Base-by-base conservation (phyloP, 2,113 vertebrate species). In the Myiagra hebetior region DNA sequence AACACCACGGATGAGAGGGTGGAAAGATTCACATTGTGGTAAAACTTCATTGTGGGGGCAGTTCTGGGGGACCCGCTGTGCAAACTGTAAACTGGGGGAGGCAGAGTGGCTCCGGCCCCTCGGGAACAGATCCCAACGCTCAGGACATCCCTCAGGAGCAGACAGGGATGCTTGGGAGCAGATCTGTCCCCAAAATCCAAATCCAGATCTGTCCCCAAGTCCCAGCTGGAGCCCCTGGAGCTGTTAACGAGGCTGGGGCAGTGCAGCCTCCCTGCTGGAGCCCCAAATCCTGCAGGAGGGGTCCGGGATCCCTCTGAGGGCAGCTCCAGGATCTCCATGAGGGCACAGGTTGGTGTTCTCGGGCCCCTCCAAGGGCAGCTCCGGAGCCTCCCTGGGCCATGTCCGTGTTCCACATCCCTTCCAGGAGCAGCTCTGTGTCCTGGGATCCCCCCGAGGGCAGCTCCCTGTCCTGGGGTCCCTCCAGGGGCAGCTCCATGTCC, bases 401-500 rank as follows among this genome's bases (percentile, higher is more conserved):
- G 2, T 55, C 39, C 4, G 0, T 16, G 16, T 20, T 3, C 57
- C 6, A 2, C 0, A 21, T 18, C 27, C 47, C n/a, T 28, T 14
- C 52, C 16, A 3, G 8, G 28, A 49, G 37, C 46, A 27, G 64
- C 4, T 68, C 65, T 2, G 8, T 67, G 21, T 44, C 16, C 52
- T 18, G 28, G 13, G 14, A 11, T 3, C 33, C 56, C 56, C 4
- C 56, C 10, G 3, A 9, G 59, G 39, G 62, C 62, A 42, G 19
- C 39, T 18, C 50, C 4, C 0, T 30, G 37, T 28, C 11, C 72
- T 11, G 3, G 14, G 17, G 2, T 18, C 52, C 52, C 69, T 5
- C 52, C 30, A 21, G 24, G 9, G 31, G 30, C 70, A n/a, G 17
- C 52, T 73, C 37, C 12, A 9, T 13, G 37, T 33, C 64, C 64